Evolutionary conservation across 2,113 vertebrate species (phyloP).

Genomic region (Erpornis zantholeuca): DNA sequence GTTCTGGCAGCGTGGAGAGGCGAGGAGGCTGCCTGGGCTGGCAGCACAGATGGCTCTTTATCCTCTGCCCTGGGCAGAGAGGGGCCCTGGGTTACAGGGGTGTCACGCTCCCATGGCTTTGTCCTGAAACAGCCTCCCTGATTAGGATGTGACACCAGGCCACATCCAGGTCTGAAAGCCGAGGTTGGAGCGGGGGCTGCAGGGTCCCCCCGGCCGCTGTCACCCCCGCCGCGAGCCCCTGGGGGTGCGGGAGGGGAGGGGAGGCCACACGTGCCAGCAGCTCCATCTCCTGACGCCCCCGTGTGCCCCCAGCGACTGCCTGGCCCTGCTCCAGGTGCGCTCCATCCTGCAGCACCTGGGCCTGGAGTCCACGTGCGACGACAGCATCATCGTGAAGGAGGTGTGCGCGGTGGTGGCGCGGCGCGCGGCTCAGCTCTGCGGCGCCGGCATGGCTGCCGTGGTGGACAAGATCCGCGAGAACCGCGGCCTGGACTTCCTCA

Average conservation of each 20-base stretch:
- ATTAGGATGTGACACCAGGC: not conserved
- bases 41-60: not conserved
- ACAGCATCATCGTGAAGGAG: conserved; percentile 97
- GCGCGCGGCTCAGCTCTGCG: conserved; percentile 90
- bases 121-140: not conserved
- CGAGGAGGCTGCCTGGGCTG: not conserved
- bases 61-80: not conserved
- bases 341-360: conserved; percentile 93
- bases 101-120: not conserved
- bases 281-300: no score
- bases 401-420: conserved; percentile 87
- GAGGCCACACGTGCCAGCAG: no score
- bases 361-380: conserved; percentile 90
- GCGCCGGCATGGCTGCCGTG: conserved; percentile 88
- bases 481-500: conserved; percentile 84
- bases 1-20: not conserved
- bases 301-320: conserved; percentile 78
- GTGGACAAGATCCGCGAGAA: conserved; percentile 93
- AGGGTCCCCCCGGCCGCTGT: fast-evolving
- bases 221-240: fast-evolving
- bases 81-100: not conserved
- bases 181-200: not conserved
- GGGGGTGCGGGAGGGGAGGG: not conserved
- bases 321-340: conserved; percentile 93
- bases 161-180: not conserved